These are phyloP conservation scores for Tridacna crocea DNA, from an alignment of 2,888 invertebrate genomes.

Conservation along the genomic window DNA sequence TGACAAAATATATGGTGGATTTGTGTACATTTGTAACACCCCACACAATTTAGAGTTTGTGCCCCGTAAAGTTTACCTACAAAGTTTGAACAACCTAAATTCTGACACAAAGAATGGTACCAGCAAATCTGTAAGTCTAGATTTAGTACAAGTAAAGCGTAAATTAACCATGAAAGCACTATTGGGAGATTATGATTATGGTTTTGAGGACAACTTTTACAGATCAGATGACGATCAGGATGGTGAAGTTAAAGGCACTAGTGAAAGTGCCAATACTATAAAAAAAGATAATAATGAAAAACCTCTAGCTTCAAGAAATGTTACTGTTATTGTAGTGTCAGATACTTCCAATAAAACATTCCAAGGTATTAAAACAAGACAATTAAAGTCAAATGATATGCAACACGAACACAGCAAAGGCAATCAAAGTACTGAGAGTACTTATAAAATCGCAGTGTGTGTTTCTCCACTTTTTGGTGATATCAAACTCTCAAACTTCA, in stretches of 20 bases:
- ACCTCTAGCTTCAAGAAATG: background rate
- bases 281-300: background rate
- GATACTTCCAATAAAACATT: background rate
- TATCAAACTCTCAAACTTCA: slow-evolving; percentile 72
- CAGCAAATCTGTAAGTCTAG: slow-evolving; percentile 28
- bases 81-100: slow-evolving; percentile 31
- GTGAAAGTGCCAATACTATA: too few species aligned
- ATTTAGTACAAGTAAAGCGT: slow-evolving; percentile 25
- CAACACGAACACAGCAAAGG: background rate
- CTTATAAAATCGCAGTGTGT: slow-evolving; percentile 67
- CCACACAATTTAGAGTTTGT: slow-evolving; percentile 58
- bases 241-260: background rate
- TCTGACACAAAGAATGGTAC: slow-evolving; percentile 20
- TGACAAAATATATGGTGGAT: slow-evolving; percentile 79
- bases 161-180: slow-evolving; percentile 20
- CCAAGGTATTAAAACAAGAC: background rate
- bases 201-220: slow-evolving; percentile 22
- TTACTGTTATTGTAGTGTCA: background rate
- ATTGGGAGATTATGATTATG: slow-evolving; percentile 10
- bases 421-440: background rate
- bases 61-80: slow-evolving; percentile 52
- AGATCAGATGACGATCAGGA: slow-evolving; percentile 7
- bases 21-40: slow-evolving; percentile 78
- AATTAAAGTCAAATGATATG: background rate
- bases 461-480: slow-evolving; percentile 82